Evolutionary conservation across 2,113 vertebrate genomes (phyloP), one percentile per base, ranked within the genome.

Genomic region (Odocoileus virginianus): DNA sequence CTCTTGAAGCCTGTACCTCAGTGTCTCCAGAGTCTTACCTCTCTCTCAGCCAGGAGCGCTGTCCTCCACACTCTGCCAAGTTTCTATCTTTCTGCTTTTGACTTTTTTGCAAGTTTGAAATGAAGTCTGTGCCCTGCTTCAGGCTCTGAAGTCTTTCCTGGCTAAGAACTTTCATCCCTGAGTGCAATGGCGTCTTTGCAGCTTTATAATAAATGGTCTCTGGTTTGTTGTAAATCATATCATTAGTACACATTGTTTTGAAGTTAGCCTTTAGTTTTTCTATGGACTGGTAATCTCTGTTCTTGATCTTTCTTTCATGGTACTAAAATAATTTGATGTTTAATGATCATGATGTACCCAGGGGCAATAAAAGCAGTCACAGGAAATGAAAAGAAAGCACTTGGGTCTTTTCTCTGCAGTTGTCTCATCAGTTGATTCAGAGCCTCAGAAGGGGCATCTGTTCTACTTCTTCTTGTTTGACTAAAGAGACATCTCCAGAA

Each of bases 191-290:
- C 97, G 99, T 99, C 97, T 99, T 99, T 60, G 99, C 99, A 97
- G 99, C 99, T 99, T 99, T 99, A 90, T 99, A 99, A 98, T 99
- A 99, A 98, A 99, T 99, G 2, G 99, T 99, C 91, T 99, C 99
- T 27, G 99, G 99, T 97, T 99, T 99, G 99, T 99, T 99, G 98
- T 99, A 99, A 97, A 99, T 99, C 99, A 99, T 99, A 45, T 99
- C 99, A 54, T 99, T 99, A 95, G 99, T 99, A 96, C 99, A 99
- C 99, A 99, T 99, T 17, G 99, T 98, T 96, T 98, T 99, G 98
- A 99, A 99, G 98, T 99, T 99, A 82, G 98, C 98, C 99, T 99
- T 71, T 36, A 71, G n/a, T 71, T 71, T 21, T n/a, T 71, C n/a
- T 36, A 2, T 71, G 64, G 33, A 21, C 64, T 36, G 17, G 5